Percentiles rank a stretch among this genome's conserved stretches.
phyloP scores from a whole-genome alignment of 2,797 vertebrate genomes.

The Lithobates pipiens region DNA sequence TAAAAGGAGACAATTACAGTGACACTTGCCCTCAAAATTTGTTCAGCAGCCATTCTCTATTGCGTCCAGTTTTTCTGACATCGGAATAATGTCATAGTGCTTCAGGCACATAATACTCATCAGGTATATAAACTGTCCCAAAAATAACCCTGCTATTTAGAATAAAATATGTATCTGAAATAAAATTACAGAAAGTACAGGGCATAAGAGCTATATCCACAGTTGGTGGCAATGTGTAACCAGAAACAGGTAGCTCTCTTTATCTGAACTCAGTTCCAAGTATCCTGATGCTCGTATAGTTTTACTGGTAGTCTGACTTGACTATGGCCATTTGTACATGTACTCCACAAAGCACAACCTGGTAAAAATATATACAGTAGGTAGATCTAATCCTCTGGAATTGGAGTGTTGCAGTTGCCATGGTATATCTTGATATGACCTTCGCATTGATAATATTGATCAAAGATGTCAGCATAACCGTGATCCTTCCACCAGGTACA shows the following conservation, averaged over 20 bases:
- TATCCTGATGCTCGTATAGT: not conserved
- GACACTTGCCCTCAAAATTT: not conserved
- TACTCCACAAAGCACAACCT: not conserved
- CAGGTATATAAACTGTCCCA: not conserved
- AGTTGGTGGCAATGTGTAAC: not conserved
- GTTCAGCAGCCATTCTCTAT: not conserved
- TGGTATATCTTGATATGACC: constrained; percentile 90
- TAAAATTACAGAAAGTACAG: not conserved
- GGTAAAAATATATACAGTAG: not conserved
- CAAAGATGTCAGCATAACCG: constrained; percentile 90
- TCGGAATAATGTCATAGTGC: not conserved
- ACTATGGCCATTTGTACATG: not conserved
- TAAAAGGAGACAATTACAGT: not conserved
- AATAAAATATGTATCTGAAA: not conserved
- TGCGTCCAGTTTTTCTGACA: not conserved
- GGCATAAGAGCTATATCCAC: not conserved
- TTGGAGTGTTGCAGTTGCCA: constrained; percentile 93
- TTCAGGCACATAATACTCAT: not conserved
- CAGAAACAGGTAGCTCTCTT: not conserved
- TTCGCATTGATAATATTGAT: constrained; percentile 87
- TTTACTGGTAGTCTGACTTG: not conserved
- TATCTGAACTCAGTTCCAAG: not conserved
- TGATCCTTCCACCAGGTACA: constrained; percentile 98
- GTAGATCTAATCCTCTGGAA: constrained; percentile 84
- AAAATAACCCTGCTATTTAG: not conserved